These are phyloP conservation scores for Caenorhabditis brenneri DNA, from an alignment of 1,140 invertebrate species.

Conservation along the genomic window DNA sequence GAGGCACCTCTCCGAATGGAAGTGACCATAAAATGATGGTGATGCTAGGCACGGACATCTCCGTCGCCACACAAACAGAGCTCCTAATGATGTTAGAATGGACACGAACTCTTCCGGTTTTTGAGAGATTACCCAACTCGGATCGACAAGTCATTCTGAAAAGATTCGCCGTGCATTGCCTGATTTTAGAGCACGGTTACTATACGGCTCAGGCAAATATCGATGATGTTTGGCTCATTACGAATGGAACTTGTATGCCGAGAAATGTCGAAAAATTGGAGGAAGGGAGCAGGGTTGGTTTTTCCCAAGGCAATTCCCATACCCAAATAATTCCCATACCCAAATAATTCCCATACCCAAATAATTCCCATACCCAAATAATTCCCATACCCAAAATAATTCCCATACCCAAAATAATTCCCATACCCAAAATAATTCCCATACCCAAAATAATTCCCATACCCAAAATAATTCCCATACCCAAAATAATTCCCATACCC, in stretches of 20 bases:
- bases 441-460: too few species aligned
- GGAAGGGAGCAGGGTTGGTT: constrained; percentile 50
- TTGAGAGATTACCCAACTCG: constrained; percentile 31
- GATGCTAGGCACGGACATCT: constrained; percentile 53
- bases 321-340: too few species aligned
- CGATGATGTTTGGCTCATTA: constrained; percentile 58
- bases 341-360: too few species aligned
- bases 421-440: too few species aligned
- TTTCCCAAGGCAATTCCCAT: too few species aligned
- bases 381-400: too few species aligned
- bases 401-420: too few species aligned
- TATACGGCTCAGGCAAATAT: constrained; percentile 51
- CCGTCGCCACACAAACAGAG: constrained; percentile 54
- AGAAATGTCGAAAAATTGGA: constrained; percentile 56
- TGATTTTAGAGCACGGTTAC: constrained; percentile 55
- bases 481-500: too few species aligned
- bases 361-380: too few species aligned
- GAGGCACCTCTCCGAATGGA: not conserved
- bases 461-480: too few species aligned
- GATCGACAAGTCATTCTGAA: constrained; percentile 51
- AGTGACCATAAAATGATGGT: constrained; percentile 52
- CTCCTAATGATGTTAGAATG: constrained; percentile 59
- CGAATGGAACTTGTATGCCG: constrained; percentile 58
- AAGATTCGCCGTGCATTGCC: constrained; percentile 51
- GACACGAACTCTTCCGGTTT: constrained; percentile 51